These are phyloP conservation scores for Zaprionus vittiger DNA, from an alignment of 1,140 invertebrate species.

Conservation along the genomic window DNA sequence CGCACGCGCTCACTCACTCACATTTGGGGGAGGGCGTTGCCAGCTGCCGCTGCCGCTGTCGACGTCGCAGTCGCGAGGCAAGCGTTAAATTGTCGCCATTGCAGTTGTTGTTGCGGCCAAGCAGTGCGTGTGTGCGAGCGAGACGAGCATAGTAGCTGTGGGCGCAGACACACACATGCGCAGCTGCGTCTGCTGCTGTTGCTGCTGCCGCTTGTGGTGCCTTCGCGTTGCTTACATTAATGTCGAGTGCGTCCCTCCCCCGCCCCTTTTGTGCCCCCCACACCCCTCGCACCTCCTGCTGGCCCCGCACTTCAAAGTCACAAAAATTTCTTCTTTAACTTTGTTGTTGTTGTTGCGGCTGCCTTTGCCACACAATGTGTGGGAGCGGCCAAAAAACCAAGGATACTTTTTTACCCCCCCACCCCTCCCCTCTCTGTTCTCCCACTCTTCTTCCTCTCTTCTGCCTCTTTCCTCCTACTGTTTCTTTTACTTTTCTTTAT, in stretches of 20 bases:
- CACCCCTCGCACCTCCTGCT: slow-evolving; percentile 24
- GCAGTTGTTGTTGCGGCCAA: slow-evolving; percentile 51
- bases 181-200: background rate
- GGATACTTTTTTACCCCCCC: slow-evolving; percentile 21
- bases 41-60: slow-evolving; percentile 20
- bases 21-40: slow-evolving; percentile 18
- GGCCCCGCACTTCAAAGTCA: slow-evolving; percentile 73
- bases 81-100: slow-evolving; percentile 71
- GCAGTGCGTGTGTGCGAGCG: slow-evolving; percentile 47
- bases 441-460: background rate
- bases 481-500: slow-evolving; percentile 20
- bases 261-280: slow-evolving; percentile 22
- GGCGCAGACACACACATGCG: slow-evolving; percentile 6
- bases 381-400: slow-evolving; percentile 20
- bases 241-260: slow-evolving; percentile 27
- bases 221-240: slow-evolving; percentile 67
- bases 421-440: no score
- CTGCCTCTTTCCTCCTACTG: background rate
- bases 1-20: background rate
- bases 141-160: slow-evolving; percentile 39
- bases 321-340: slow-evolving; percentile 48
- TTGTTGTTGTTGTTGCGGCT: slow-evolving; percentile 26
- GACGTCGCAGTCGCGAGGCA: slow-evolving; percentile 40
- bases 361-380: background rate
- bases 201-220: slow-evolving; percentile 26